Evolutionary conservation across 2,113 vertebrate species (phyloP).

Genomic region (Tylochromis polylepis): DNA sequence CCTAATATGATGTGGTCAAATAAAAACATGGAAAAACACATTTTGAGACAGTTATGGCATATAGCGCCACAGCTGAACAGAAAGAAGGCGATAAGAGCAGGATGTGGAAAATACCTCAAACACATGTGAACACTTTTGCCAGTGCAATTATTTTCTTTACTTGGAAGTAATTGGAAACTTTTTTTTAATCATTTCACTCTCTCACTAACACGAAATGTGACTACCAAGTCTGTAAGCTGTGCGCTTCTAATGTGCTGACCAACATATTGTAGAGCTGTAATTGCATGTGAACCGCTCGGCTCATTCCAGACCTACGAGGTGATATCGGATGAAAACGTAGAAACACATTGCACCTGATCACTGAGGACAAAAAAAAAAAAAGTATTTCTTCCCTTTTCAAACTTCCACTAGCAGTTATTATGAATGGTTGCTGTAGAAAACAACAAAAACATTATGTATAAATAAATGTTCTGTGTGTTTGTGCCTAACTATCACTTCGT

Average conservation of each 20-base stretch:
- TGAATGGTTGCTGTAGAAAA: neutral
- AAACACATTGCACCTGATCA: neutral
- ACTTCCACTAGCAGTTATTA: neutral
- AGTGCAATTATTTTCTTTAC: neutral
- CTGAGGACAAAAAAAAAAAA: neutral
- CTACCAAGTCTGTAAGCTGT: neutral
- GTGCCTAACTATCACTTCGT: neutral
- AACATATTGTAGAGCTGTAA: neutral
- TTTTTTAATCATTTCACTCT: neutral
- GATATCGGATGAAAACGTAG: neutral
- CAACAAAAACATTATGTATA: neutral
- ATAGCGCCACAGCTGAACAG: neutral
- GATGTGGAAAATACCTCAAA: neutral
- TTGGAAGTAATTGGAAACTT: neutral
- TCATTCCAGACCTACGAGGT: neutral
- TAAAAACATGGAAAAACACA: neutral
- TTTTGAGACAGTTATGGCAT: neutral
- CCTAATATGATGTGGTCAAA: neutral
- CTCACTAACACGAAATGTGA: neutral
- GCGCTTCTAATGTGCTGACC: neutral
- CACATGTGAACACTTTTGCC: neutral
- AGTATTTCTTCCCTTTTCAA: neutral
- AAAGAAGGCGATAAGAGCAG: neutral
- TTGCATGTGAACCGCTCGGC: neutral
- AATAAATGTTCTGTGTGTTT: neutral